Base-by-base conservation (phyloP, 2,888 invertebrate genomes). In the Mesoligia furuncula region DNA sequence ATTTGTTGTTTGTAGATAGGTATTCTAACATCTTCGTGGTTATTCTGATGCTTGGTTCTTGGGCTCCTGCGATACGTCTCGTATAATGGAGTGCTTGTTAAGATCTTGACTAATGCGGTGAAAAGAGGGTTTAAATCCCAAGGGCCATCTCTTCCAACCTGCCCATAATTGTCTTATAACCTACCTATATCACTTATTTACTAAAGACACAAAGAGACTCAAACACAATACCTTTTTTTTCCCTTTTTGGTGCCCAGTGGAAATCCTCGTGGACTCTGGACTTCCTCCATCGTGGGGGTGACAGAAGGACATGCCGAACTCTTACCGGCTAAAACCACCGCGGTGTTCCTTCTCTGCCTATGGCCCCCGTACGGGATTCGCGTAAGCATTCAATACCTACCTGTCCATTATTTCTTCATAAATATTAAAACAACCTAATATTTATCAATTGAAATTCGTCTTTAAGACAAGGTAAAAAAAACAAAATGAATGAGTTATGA, bases 371-470 rank as follows among this genome's bases (percentile, higher is more conserved):
- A n/a, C n/a, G n/a, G n/a, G n/a, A n/a, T n/a, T n/a, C n/a, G n/a
- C n/a, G n/a, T n/a, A n/a, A n/a, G n/a, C n/a, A n/a, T n/a, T n/a
- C n/a, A n/a, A n/a, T n/a, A 11, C 11, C 13, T 48, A 48, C 45
- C 67, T 45, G 45, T 24, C 31, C 5, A 48, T 68, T 48, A 24
- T 27, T 7, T 13, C 7, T 45, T 45, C 2, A 51, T 75, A 20
- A 48, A 42, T 57, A 71, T 51, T n/a, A 20, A 39, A 39, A 11
- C 45, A n/a, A 42, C 7, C 24, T 24, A 11, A 57, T 57, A 45
- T 78, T 36, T 54, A 57, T 48, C 45, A 71, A 65, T 48, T 20
- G n/a, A 68, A 39, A 67, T 57, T 45, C 45, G 9, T 59, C 24
- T 48, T 24, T 13, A 70, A 62, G 5, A 54, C 39, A 42, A 61